phyloP scores from a whole-genome alignment of 2,113 vertebrate species.

The Carlito syrichta region DNA sequence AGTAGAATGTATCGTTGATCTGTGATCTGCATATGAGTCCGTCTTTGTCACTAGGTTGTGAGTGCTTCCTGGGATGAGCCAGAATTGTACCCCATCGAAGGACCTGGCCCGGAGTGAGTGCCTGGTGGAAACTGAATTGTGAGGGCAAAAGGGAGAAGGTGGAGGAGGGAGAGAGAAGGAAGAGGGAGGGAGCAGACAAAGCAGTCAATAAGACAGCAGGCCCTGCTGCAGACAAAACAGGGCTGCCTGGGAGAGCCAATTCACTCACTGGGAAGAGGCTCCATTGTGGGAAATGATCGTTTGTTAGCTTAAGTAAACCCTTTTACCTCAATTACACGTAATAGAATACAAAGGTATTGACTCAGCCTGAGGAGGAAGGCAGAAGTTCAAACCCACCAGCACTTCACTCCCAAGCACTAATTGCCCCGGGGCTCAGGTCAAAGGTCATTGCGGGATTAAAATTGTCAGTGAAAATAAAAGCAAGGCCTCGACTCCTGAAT shows the following conservation, averaged over 20 bases:
- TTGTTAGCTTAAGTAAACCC: conserved; percentile 52
- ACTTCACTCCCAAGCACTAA: conserved; percentile 39
- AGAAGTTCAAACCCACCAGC: conserved; percentile 27
- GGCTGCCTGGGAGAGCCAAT: neutral
- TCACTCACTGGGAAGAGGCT: neutral
- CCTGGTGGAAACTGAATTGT: neutral
- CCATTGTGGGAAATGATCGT: conserved; percentile 34
- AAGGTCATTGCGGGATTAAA: conserved; percentile 53
- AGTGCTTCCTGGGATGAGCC: neutral
- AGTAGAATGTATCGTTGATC: neutral
- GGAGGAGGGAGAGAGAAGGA: neutral
- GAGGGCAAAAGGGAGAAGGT: neutral
- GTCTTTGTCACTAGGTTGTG: neutral
- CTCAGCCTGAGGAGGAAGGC: neutral
- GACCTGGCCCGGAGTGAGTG: neutral
- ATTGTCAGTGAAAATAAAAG: conserved; percentile 51
- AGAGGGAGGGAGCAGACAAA: neutral
- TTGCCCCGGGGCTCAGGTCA: conserved; percentile 54
- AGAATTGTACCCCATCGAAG: neutral
- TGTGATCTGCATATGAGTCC: neutral
- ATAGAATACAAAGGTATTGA: conserved; percentile 47
- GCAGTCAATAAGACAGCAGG: neutral
- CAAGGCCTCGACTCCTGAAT: conserved; percentile 37
- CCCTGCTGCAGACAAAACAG: conserved; percentile 28
- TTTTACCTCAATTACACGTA: conserved; percentile 52